Conservation (phyloP, 2,888 invertebrate genomes). For the Chromoteleia sp. region DNA sequence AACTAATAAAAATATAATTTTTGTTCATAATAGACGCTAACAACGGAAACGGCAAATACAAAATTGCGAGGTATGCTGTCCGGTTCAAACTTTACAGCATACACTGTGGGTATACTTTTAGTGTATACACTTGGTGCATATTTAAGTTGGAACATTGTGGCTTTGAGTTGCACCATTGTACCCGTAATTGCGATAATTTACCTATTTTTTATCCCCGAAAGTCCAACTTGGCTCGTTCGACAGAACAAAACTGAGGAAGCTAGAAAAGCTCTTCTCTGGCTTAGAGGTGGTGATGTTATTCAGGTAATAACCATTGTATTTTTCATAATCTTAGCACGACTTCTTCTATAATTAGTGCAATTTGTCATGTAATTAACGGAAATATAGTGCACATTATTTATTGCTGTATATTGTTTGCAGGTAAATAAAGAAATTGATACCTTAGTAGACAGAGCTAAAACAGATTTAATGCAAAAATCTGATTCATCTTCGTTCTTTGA, state of each 20-base stretch:
- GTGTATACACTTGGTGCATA: constrained; percentile 90
- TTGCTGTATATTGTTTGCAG: constrained; percentile 61
- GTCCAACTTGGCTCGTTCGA: constrained; percentile 90
- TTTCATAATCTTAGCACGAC: too few relatives aligned
- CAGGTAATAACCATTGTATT: constrained; percentile 78
- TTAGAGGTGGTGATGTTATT: constrained; percentile 86
- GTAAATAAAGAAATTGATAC: constrained; percentile 75
- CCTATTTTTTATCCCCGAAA: constrained; percentile 90
- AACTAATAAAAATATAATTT: too few relatives aligned
- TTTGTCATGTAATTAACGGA: too few relatives aligned
- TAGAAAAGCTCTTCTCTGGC: constrained; percentile 86
- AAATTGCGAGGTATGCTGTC: constrained; percentile 89
- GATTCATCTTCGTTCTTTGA: constrained; percentile 70
- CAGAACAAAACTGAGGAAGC: constrained; percentile 86
- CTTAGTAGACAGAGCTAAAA: constrained; percentile 74
- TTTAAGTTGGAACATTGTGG: constrained; percentile 90
- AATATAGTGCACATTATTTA: not conserved
- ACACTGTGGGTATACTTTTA: constrained; percentile 90
- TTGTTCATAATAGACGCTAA: too few relatives aligned
- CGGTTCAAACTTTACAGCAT: constrained; percentile 90
- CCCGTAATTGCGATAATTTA: constrained; percentile 87
- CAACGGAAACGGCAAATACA: constrained; percentile 91
- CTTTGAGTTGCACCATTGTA: constrained; percentile 87
- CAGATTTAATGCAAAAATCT: constrained; percentile 72
- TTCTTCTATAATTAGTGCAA: too few relatives aligned